Base-by-base conservation (phyloP, 2,888 invertebrate genomes). In the Orthosia cruda region DNA sequence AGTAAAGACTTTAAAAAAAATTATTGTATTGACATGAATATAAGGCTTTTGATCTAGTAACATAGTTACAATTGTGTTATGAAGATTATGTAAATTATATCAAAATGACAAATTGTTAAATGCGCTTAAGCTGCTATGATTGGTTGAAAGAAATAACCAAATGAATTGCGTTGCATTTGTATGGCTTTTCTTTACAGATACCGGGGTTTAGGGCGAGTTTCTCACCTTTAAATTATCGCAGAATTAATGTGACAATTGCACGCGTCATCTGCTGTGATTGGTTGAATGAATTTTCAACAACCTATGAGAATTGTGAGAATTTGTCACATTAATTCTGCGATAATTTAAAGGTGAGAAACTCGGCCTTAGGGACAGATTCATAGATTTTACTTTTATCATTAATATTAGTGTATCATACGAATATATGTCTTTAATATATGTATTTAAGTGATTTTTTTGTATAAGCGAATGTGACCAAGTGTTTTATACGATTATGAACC, bases 1-100 rank as follows among this genome's bases (percentile, higher is more conserved):
- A 61, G 52, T 75, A 23, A 40, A 61, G 69, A 77, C 72, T 73
- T 66, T 20, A 69, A 75, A n/a, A n/a, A n/a, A n/a, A n/a, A 70
- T 58, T 71, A 63, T 84, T 80, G 57, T 68, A 64, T 62, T 73
- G 59, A 71, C 70, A 73, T 71, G 65, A 80, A 58, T 49, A 47
- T 23, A 58, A 4, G 13, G 52, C 23, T 83, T 68, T 52, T 61
- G 26, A 70, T 49, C 58, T 50, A 54, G 70, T 85, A 74, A 83
- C 85, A 71, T 70, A 74, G 78, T 85, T 85, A 83, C 71, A 57
- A 40, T 58, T 23, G 61, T 49, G 18, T 54, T 67, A 55, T 78
- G 16, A 23, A 59, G 63, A 49, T 66, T 16, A 45, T 61, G 16
- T 62, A 16, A 55, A 55, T 23, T 12, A 54, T 9, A 11, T 20